phyloP scores from a whole-genome alignment of 2,113 vertebrate species.

The Vireo altiloquus region DNA sequence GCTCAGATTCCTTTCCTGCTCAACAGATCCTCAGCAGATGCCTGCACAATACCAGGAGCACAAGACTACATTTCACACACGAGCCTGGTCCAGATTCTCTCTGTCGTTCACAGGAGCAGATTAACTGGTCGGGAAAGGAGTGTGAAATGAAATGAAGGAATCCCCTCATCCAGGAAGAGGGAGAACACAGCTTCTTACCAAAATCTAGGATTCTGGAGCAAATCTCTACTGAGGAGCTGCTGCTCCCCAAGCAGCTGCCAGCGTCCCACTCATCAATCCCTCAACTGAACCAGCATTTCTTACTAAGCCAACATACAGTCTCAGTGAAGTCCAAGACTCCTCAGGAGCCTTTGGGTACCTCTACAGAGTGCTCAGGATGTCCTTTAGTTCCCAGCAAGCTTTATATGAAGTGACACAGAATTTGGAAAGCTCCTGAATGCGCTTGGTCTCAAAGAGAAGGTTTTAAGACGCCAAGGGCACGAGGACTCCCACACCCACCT shows the following conservation, averaged over 20 bases:
- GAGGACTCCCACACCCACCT: background rate
- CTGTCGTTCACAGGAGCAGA: background rate
- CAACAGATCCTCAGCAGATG: background rate
- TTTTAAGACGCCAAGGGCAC: background rate
- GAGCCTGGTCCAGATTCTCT: background rate
- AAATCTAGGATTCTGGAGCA: background rate
- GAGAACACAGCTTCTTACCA: background rate
- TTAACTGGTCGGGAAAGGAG: background rate
- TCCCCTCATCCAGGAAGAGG: background rate
- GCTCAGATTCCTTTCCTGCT: background rate
- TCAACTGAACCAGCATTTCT: background rate
- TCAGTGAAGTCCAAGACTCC: background rate
- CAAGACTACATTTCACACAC: fast-evolving
- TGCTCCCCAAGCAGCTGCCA: background rate
- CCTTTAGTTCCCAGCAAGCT: background rate
- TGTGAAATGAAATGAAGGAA: no score
- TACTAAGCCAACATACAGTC: background rate
- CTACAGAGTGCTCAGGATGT: background rate
- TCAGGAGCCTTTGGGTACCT: background rate
- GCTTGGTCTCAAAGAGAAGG: background rate
- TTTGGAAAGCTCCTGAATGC: background rate
- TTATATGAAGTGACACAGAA: background rate
- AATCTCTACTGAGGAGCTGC: background rate
- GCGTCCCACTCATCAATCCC: background rate
- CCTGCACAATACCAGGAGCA: background rate